Evolutionary conservation across 2,888 invertebrate species (phyloP), one percentile per base, ranked within the genome.

Genomic region (Octonoba sinensis): DNA sequence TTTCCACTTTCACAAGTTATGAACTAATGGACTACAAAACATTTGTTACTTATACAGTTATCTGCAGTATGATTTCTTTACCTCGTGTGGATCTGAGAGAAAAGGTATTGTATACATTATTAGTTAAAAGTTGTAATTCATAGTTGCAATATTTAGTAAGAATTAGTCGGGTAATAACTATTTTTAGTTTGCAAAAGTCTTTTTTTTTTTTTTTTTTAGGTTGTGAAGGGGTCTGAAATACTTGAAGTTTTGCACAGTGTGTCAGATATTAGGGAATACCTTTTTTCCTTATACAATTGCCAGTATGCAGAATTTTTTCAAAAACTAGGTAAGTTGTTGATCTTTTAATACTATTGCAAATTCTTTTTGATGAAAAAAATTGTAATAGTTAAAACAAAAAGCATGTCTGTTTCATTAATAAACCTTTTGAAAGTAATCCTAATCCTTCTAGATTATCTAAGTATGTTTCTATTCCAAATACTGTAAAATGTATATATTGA

Each of bases 1-100:
- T 99, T 59, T 99, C 99, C 84, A 99, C 99, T 15, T 99, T 99
- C 89, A 99, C 99, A 44, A 98, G 98, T 0, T 99, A 99, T 87
- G 99, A 99, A 88, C 90, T 99, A 69, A 98, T 99, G 93, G 97
- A 98, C 88, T 99, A 99, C 89, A 95, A 96, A 88, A 93, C 94
- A 81, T 94, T 93, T 89, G 90, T 91, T 24, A 89, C 90, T 89
- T 96, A 96, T 88, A 94, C 96, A 0, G 95, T 96, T 0, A 92
- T 95, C 86, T 92, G 94, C 73, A 91, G 93, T 72, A 93, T 96
- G 91, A 94, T 95, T 84, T 93, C 95, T 85, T 89, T 95, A 84
- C 93, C 94, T 0, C 90, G 95, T 75, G 94, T 94, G 86, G 93
- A 94, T 86, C 89, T 95, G 16, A 90, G 94, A 65, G 93, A 94